A percentile compares a stretch with the other conserved stretches of the same genome.
Evolutionary conservation across 2,797 vertebrate genomes (phyloP).

Genomic region (Champsocephalus esox): DNA sequence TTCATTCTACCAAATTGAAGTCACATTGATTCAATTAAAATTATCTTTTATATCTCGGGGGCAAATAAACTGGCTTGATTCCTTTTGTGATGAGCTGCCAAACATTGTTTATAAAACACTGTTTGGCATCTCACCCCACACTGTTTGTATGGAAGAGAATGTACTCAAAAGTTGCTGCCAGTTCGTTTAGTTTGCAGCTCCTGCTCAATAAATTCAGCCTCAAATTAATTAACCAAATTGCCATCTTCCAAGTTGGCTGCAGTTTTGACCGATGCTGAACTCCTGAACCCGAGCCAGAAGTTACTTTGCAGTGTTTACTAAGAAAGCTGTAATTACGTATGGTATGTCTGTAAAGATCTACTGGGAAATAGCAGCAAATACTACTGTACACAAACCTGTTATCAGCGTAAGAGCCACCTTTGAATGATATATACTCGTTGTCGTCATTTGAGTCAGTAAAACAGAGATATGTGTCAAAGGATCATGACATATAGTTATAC

Average conservation of each 20-base stretch:
- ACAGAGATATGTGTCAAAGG: conserved; percentile 44
- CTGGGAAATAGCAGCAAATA: neutral
- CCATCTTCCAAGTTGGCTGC: conserved; percentile 33
- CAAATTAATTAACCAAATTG: conserved; percentile 58
- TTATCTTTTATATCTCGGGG: conserved; percentile 45
- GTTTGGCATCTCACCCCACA: conserved; percentile 49
- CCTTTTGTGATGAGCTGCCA: conserved; percentile 15
- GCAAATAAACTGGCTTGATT: conserved; percentile 52
- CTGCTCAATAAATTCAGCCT: conserved; percentile 58
- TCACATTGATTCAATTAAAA: conserved; percentile 54
- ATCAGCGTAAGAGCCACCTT: conserved; percentile 25
- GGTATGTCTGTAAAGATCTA: neutral
- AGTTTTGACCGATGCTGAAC: conserved; percentile 38
- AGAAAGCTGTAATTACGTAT: conserved; percentile 9
- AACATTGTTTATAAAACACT: conserved; percentile 53
- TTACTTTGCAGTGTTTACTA: neutral
- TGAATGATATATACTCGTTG: conserved; percentile 24
- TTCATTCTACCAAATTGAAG: conserved; percentile 18
- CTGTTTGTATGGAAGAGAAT: conserved; percentile 52
- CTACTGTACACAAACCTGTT: conserved; percentile 4
- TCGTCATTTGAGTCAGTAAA: conserved; percentile 27
- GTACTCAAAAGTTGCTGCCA: conserved; percentile 49
- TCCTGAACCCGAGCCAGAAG: conserved; percentile 30
- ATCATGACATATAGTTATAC: conserved; percentile 28
- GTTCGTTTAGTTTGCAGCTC: conserved; percentile 61